phyloP scores from a whole-genome alignment of 2,797 vertebrate genomes.

The Sebastes diploproa region DNA sequence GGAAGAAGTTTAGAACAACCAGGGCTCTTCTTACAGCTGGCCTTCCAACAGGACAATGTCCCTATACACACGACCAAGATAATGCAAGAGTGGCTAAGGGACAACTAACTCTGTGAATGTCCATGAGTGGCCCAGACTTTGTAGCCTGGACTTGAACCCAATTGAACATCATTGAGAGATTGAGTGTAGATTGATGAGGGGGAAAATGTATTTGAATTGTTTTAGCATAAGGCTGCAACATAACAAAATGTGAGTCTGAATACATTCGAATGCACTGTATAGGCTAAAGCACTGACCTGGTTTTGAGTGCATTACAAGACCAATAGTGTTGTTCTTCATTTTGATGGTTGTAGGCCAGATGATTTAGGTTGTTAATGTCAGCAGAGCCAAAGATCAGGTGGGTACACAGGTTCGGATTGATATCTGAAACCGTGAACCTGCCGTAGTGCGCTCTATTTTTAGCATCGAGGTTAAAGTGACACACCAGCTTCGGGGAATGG shows the following conservation, averaged over 20 bases:
- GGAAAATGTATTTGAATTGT: neutral
- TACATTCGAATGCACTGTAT: neutral
- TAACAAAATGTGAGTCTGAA: no score
- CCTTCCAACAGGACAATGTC: no score
- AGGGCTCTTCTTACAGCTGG: no score
- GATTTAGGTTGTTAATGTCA: conserved; percentile 55
- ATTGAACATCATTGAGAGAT: no score
- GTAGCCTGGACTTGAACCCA: no score
- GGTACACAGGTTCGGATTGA: conserved; percentile 83
- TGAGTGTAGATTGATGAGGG: no score
- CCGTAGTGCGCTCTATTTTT: conserved; percentile 50
- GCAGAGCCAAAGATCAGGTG: conserved; percentile 85
- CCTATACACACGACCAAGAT: no score
- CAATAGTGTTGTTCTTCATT: conserved; percentile 70
- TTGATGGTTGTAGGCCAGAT: conserved; percentile 64
- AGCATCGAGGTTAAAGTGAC: conserved; percentile 83
- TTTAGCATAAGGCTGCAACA: neutral
- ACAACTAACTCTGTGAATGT: no score
- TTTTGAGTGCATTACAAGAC: conserved; percentile 77
- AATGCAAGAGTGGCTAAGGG: no score
- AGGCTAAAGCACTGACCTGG: conserved; percentile 38
- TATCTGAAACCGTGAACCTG: conserved; percentile 63
- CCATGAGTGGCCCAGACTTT: no score
- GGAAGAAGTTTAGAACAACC: no score
- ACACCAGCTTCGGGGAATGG: conserved; percentile 65